Evolutionary conservation across 2,797 vertebrate genomes (phyloP).

Genomic region (Orientallactaga sibirica): DNA sequence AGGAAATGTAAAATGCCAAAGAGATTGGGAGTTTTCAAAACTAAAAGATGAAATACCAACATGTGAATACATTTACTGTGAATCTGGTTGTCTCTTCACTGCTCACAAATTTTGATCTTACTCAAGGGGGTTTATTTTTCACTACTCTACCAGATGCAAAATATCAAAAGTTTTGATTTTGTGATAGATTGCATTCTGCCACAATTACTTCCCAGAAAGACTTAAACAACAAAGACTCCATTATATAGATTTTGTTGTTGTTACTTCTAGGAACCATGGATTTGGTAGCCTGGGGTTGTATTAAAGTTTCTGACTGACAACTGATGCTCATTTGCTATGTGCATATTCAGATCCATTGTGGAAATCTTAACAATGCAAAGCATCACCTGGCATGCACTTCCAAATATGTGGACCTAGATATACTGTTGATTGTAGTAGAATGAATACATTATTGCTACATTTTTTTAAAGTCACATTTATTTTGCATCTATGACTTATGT

Average conservation of each 20-base stretch:
- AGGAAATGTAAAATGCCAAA: neutral
- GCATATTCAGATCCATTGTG: neutral
- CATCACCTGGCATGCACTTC: slow-evolving; percentile 38
- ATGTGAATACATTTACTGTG: neutral
- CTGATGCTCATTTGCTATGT: slow-evolving; percentile 61
- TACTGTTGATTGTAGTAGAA: slow-evolving; percentile 12
- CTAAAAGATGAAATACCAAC: slow-evolving; percentile 26
- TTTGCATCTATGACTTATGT: neutral
- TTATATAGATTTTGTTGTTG: slow-evolving; percentile 73
- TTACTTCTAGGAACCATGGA: neutral
- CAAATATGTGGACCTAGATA: neutral
- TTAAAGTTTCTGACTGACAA: slow-evolving; percentile 75
- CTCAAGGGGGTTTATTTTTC: slow-evolving; percentile 23
- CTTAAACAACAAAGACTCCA: slow-evolving; percentile 49
- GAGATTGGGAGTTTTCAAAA: neutral
- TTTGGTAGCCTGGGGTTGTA: slow-evolving; percentile 69
- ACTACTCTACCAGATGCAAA: neutral
- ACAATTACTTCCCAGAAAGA: slow-evolving; percentile 65
- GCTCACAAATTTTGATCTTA: neutral
- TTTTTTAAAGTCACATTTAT: neutral
- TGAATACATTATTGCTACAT: neutral
- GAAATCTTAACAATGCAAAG: slow-evolving; percentile 25
- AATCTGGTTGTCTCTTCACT: neutral
- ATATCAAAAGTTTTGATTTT: slow-evolving; percentile 13
- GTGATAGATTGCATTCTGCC: slow-evolving; percentile 45